phyloP scores from a whole-genome alignment of 2,113 vertebrate genomes.

The Rattus rattus region DNA sequence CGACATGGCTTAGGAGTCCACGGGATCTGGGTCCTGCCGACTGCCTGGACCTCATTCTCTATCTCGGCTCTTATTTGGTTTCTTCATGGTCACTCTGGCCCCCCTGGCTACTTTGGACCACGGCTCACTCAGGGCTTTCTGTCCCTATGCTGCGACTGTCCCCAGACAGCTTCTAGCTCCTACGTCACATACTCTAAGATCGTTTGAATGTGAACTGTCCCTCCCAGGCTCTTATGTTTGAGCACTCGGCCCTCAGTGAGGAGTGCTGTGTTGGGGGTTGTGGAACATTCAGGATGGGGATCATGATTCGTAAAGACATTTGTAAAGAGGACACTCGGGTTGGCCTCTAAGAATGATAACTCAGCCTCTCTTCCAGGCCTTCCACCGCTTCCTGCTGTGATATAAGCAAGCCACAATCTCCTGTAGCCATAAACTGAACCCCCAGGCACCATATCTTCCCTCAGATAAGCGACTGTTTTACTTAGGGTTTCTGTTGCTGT shows the following conservation, averaged over 20 bases:
- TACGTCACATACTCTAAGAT: background rate
- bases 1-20: background rate
- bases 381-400: background rate
- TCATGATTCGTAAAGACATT: background rate
- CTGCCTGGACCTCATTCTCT: background rate
- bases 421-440: background rate
- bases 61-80: rapidly evolving
- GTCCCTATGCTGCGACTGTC: background rate
- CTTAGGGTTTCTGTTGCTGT: too few relatives aligned
- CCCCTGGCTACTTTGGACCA: background rate
- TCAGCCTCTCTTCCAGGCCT: background rate
- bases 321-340: too few relatives aligned
- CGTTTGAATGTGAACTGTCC: background rate
- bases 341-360: background rate
- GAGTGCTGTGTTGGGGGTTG: background rate
- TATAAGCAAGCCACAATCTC: background rate
- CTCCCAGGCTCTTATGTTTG: too few relatives aligned
- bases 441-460: background rate
- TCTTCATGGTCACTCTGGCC: background rate
- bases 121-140: background rate
- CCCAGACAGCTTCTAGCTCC: background rate
- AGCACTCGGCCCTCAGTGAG: background rate
- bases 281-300: background rate
- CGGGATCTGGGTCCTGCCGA: rapidly evolving
- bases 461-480: background rate